These are phyloP conservation scores for Drosophila hawaiiensis DNA, from an alignment of 2,888 invertebrate genomes.

Conservation along the genomic window DNA sequence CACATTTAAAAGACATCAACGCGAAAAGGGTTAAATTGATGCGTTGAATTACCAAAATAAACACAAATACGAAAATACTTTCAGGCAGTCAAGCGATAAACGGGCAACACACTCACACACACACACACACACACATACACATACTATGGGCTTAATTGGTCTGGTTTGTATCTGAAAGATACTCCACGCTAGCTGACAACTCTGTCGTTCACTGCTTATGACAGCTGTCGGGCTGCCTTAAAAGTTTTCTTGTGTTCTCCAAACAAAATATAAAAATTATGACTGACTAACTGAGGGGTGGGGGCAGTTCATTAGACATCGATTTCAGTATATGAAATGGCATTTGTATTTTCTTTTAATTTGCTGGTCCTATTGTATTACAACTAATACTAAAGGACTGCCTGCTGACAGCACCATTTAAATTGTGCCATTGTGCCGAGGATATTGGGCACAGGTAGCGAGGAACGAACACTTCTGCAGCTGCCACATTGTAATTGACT, in stretches of 20 bases:
- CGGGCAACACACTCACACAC: conserved; percentile 24
- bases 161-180: conserved; percentile 69
- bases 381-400: conserved; percentile 38
- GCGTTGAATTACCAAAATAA: conserved; percentile 79
- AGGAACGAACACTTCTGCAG: conserved; percentile 32
- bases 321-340: conserved; percentile 48
- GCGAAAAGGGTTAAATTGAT: conserved; percentile 70
- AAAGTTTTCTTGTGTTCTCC: conserved; percentile 57
- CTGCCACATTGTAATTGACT: conserved; percentile 70
- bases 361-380: conserved; percentile 49
- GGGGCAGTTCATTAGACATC: conserved; percentile 62
- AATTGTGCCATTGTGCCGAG: conserved; percentile 66
- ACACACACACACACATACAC: conserved; percentile 9
- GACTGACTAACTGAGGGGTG: conserved; percentile 9
- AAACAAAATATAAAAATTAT: conserved; percentile 19
- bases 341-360: conserved; percentile 74
- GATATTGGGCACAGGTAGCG: conserved; percentile 50
- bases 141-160: conserved; percentile 65
- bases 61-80: conserved; percentile 75
- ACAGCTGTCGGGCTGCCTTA: conserved; percentile 63
- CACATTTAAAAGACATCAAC: conserved; percentile 74
- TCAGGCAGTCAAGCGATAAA: conserved; percentile 44
- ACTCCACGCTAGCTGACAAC: conserved; percentile 56
- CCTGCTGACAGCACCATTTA: conserved; percentile 74
- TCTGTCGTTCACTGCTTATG: conserved; percentile 70